These are phyloP conservation scores for Pogonomyrmex californicus DNA, from an alignment of 1,140 invertebrate species.

Conservation along the genomic window DNA sequence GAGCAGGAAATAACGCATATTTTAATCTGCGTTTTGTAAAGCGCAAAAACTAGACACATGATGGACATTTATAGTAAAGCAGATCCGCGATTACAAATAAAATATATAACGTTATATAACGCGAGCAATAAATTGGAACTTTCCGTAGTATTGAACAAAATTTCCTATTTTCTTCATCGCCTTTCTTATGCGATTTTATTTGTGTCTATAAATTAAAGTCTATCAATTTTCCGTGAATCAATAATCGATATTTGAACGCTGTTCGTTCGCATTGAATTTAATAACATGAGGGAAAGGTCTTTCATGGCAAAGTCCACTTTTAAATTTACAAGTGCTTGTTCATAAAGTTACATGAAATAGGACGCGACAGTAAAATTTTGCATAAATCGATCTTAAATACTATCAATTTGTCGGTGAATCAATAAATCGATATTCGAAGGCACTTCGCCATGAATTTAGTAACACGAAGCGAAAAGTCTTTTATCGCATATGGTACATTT, in stretches of 20 bases:
- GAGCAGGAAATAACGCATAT: background rate
- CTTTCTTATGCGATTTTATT: background rate
- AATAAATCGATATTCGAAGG: conserved; percentile 19
- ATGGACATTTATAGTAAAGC: background rate
- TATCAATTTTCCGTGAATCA: conserved; percentile 8
- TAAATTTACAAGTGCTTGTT: background rate
- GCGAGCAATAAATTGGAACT: background rate
- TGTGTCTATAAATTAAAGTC: background rate
- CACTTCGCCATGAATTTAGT: background rate
- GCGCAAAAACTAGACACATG: background rate
- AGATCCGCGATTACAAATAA: background rate
- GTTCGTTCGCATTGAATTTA: background rate
- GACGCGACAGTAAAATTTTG: background rate
- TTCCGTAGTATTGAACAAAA: background rate
- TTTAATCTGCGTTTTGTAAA: background rate
- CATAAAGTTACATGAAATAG: background rate
- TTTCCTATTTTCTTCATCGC: no score
- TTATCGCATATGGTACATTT: background rate
- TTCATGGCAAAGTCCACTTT: background rate
- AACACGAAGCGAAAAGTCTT: background rate
- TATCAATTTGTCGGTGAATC: background rate
- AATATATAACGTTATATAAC: background rate
- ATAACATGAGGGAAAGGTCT: background rate
- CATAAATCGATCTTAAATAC: background rate
- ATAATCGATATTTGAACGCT: conserved; percentile 20